Evolutionary conservation across 2,888 invertebrate species (phyloP).

Genomic region (Lochmaea crataegi): DNA sequence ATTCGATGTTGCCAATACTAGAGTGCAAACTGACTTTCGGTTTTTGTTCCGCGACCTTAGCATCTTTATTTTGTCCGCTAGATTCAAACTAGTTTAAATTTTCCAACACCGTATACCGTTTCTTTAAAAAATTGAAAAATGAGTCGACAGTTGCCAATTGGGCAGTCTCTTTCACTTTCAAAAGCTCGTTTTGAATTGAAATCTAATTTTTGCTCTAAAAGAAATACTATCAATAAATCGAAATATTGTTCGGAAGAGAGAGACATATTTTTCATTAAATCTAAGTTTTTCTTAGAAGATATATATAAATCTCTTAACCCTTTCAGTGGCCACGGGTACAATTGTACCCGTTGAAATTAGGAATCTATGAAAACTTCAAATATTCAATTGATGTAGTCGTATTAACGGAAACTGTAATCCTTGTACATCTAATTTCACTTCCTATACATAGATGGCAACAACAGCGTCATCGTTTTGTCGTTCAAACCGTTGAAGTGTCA

Average conservation of each 20-base stretch:
- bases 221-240: background rate
- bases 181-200: slow-evolving; percentile 11
- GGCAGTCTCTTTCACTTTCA: slow-evolving; percentile 5
- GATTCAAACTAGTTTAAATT: slow-evolving; percentile 1
- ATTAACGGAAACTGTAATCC: too few relatives aligned
- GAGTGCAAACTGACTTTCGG: background rate
- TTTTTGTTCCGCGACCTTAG: background rate
- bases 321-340: too few relatives aligned
- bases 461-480: too few relatives aligned
- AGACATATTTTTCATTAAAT: background rate
- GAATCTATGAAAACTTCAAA: too few relatives aligned
- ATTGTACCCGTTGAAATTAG: too few relatives aligned
- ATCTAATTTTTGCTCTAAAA: slow-evolving; percentile 16
- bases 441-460: too few relatives aligned
- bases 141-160: background rate
- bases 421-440: too few relatives aligned
- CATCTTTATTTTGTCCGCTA: slow-evolving; percentile 1
- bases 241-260: background rate
- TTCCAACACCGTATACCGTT: slow-evolving; percentile 5
- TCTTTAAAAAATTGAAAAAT: background rate
- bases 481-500: too few relatives aligned
- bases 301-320: slow-evolving; percentile 5
- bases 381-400: too few relatives aligned
- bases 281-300: slow-evolving; percentile 2
- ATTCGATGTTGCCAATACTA: background rate